These are phyloP conservation scores for Heliothis subflexa DNA, from an alignment of 1,140 invertebrate genomes.

Conservation along the genomic window DNA sequence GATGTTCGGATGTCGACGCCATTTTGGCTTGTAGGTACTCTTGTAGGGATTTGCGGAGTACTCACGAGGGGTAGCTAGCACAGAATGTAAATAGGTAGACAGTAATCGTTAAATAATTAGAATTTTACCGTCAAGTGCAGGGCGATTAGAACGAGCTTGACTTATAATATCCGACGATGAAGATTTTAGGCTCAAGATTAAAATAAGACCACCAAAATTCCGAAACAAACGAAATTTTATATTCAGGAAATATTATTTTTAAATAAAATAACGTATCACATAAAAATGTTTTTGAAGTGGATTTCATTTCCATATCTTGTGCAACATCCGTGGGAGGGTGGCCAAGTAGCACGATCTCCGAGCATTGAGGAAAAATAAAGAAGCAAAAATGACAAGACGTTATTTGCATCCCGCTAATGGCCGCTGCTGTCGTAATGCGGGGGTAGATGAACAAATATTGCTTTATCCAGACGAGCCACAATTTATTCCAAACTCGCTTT, in stretches of 20 bases:
- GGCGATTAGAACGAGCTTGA: neutral
- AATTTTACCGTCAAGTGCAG: conserved; percentile 27
- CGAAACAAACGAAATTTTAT: neutral
- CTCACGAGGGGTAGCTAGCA: conserved; percentile 42
- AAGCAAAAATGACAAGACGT: conserved; percentile 86
- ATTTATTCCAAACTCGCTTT: conserved; percentile 84
- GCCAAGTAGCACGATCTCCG: conserved; percentile 68
- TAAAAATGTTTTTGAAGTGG: conserved; percentile 48
- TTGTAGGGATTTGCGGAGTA: conserved; percentile 51
- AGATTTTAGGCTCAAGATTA: neutral
- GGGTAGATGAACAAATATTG: conserved; percentile 86
- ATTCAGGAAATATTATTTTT: conserved; percentile 14
- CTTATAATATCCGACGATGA: neutral
- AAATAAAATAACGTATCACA: conserved; percentile 47
- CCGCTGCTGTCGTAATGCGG: conserved; percentile 80
- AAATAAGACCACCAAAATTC: neutral
- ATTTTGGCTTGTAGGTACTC: conserved; percentile 55
- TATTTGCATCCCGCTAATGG: conserved; percentile 86
- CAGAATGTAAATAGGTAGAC: conserved; percentile 43
- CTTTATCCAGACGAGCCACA: conserved; percentile 82
- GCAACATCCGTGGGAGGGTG: conserved; percentile 70
- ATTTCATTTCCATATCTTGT: conserved; percentile 69
- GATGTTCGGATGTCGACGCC: conserved; percentile 58
- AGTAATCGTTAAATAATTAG: conserved; percentile 45
- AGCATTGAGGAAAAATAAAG: conserved; percentile 80